phyloP scores from a whole-genome alignment of 2,797 vertebrate species.

The Ciconia nigra region DNA sequence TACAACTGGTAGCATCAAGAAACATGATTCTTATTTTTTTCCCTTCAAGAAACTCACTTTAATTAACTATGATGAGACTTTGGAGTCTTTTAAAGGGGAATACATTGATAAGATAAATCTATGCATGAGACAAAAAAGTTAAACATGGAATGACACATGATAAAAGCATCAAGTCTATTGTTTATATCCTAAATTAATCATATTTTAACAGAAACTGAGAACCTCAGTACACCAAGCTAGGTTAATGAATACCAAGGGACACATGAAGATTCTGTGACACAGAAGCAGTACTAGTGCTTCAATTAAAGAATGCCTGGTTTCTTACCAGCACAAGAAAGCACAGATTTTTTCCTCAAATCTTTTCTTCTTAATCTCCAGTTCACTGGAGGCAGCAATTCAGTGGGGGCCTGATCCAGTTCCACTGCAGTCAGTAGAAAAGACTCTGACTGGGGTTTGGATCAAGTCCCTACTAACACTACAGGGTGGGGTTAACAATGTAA shows the following conservation, averaged over 20 bases:
- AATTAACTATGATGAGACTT: background rate
- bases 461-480: conserved; percentile 21
- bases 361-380: background rate
- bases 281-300: background rate
- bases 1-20: background rate
- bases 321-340: background rate
- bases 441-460: conserved; percentile 24
- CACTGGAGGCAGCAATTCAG: background rate
- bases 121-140: background rate
- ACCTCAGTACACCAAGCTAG: background rate
- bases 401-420: background rate
- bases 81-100: background rate
- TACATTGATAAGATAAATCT: conserved; percentile 6
- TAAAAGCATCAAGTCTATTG: background rate
- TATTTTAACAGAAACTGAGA: conserved; percentile 1
- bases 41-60: background rate
- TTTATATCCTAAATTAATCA: background rate
- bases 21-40: background rate
- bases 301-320: background rate
- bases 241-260: background rate
- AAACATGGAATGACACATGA: background rate
- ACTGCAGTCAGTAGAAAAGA: conserved; percentile 25
- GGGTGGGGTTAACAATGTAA: conserved; percentile 45
- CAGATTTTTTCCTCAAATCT: background rate
- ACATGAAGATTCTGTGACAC: background rate